phyloP scores from a whole-genome alignment of 2,888 invertebrate genomes.

The Rhingia rostrata region DNA sequence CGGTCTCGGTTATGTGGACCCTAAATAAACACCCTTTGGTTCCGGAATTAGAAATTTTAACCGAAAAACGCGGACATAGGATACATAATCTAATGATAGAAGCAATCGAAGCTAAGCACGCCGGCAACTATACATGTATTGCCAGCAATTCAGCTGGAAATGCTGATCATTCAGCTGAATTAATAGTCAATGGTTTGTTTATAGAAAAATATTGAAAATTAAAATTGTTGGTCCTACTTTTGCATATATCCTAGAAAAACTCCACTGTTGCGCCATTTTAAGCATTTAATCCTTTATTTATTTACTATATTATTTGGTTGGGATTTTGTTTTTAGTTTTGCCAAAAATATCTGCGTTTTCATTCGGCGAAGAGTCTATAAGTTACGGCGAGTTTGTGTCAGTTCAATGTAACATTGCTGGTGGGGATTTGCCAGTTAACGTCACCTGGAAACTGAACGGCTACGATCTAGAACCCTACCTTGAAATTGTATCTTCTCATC shows the following conservation, averaged over 20 bases:
- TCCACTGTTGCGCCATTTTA: conserved; percentile 64
- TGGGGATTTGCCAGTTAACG: conserved; percentile 86
- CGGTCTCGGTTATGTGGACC: conserved; percentile 90
- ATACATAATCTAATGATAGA: conserved; percentile 86
- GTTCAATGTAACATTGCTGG: conserved; percentile 84
- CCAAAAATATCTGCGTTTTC: conserved; percentile 90
- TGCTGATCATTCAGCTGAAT: conserved; percentile 87
- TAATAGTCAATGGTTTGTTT: conserved; percentile 89
- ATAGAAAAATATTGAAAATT: neutral
- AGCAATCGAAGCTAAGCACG: conserved; percentile 87
- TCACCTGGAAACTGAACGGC: conserved; percentile 86
- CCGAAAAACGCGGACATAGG: conserved; percentile 83
- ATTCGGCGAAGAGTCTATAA: conserved; percentile 89
- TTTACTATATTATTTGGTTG: neutral
- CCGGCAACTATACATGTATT: conserved; percentile 90
- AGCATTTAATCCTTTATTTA: neutral
- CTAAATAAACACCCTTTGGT: conserved; percentile 84
- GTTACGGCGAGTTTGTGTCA: conserved; percentile 86
- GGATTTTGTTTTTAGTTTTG: conserved; percentile 84
- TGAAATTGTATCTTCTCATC: conserved; percentile 80
- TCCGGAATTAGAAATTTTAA: conserved; percentile 80
- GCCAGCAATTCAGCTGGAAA: conserved; percentile 89
- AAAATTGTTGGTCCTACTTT: neutral
- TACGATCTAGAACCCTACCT: conserved; percentile 81
- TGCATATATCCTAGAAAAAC: neutral